Base-by-base conservation (phyloP, 2,113 vertebrate genomes). In the Oreochromis spilurus region DNA sequence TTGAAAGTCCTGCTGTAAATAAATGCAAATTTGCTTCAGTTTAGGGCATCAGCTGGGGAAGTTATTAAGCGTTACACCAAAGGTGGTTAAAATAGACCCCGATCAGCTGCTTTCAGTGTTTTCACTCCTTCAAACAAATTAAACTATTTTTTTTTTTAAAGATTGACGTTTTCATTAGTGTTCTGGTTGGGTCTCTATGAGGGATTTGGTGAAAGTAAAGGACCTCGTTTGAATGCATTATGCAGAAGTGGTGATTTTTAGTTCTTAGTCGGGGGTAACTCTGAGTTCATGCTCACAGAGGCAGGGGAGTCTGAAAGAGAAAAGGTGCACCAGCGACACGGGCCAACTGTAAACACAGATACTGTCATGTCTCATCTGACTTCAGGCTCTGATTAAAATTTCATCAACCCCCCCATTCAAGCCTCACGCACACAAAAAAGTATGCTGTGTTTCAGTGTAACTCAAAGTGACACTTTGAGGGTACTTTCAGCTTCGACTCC, bases 351-450 rank as follows among this genome's bases (percentile, higher is more conserved):
- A 77, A 52, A 77, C 70, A 52, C 70, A 29, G 78, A 84, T 40
- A 65, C 82, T 29, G 84, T 80, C 84, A 34, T 26, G 77, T 72
- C 79, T 88, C 53, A 67, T 86, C 60, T 86, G 85, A 83, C 89
- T 86, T 26, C 38, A 62, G 78, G 84, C 9, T 53, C 1, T 21
- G 78, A 88, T 91, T 80, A 89, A 86, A 86, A n/a, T 84, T 86
- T 86, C 31, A 92, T 79, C 45, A 29, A 43, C 29, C 19, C 14
- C 62, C n/a, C 65, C 7, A 48, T 75, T 75, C 43, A 75, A 75
- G 50, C 16, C 70, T 75, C 70, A 75, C 4, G 43, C n/a, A 75
- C 36, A 45, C 17, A 38, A 40, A 40, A 26, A 10, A 5, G n/a
- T 4, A 77, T 13, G 70, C 16, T 21, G 11, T 12, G 24, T 53